A percentile compares a stretch with the other conserved stretches of the same genome.
Evolutionary conservation across 2,888 invertebrate species (phyloP).

Genomic region (Pristionchus exspectatus): DNA sequence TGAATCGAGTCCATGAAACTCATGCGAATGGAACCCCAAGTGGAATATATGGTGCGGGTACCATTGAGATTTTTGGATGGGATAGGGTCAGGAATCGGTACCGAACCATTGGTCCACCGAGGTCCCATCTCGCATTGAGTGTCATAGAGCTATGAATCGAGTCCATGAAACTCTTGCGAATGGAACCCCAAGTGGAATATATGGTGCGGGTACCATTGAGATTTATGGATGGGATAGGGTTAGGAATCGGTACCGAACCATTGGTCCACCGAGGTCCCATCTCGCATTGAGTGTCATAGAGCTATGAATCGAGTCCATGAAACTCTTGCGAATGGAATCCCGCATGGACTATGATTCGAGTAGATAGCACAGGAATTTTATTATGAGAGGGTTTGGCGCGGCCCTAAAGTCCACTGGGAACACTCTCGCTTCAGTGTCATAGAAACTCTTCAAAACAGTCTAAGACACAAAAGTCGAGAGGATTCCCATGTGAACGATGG

Average conservation of each 20-base stretch:
- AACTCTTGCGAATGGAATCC: conserved; percentile 11
- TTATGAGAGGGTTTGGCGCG: neutral
- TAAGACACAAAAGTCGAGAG: no score
- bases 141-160: neutral
- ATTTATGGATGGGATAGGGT: neutral
- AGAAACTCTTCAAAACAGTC: neutral
- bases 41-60: neutral
- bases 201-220: neutral
- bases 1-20: neutral
- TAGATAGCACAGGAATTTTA: neutral
- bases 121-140: conserved; percentile 22
- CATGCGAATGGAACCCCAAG: conserved; percentile 14
- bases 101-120: neutral
- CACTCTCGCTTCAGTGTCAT: neutral
- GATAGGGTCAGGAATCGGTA: neutral
- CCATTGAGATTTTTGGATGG: neutral
- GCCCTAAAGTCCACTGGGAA: neutral
- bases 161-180: conserved; percentile 19
- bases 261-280: conserved; percentile 11
- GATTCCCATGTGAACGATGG: no score
- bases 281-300: conserved; percentile 14
- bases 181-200: neutral
- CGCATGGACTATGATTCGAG: neutral
- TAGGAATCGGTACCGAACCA: neutral
- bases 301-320: neutral